Base-by-base conservation (phyloP, 2,113 vertebrate species). In the Ciconia maguari region DNA sequence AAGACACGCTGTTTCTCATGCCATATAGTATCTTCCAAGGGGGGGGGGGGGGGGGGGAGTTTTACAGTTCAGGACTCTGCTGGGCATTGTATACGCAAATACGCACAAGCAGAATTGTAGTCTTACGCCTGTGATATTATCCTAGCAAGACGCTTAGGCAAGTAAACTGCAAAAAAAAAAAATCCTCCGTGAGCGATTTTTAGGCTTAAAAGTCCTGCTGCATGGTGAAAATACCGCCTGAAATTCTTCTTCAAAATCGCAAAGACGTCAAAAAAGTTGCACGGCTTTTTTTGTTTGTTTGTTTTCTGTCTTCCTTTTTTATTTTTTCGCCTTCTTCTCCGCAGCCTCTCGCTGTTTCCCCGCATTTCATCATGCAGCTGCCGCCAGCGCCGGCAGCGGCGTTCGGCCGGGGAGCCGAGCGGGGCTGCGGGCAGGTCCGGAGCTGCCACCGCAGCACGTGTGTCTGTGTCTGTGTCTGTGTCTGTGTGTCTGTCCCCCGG, bases 251-350 rank as follows among this genome's bases (percentile, higher is more conserved):
- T 44, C 8, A 3, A 36, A 21, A 9, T 2, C 0, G 6, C 19
- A 7, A 44, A 52, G 38, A 7, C 0, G 13, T 3, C 61, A 3
- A 2, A 16, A 13, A 21, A 48, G 48, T 2, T 36, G 68, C 24
- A 0, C 0, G 22, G 66, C 36, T 18, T 5, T 6, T 12, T 36
- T 25, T 46, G 21, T 25, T 12, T 7, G 3, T 13, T 13, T 5
- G 38, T 38, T 38, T 38, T 38, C 38, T 38, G 38, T 9, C 9
- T 41, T 4, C 5, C 30, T 32, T 27, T 16, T 16, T 8, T 16
- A 3, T 8, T 48, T 38, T n/a, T 11, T 13, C 24, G 8, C 11
- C 11, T 4, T 0, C 9, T 32, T 38, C 32, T 11, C 38, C 36
- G 10, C 46, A 21, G 34, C 12, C 61, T 46, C 69, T 13, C 9